These are phyloP conservation scores for Lanius ludovicianus DNA, from an alignment of 2,113 vertebrate species.

Conservation along the genomic window DNA sequence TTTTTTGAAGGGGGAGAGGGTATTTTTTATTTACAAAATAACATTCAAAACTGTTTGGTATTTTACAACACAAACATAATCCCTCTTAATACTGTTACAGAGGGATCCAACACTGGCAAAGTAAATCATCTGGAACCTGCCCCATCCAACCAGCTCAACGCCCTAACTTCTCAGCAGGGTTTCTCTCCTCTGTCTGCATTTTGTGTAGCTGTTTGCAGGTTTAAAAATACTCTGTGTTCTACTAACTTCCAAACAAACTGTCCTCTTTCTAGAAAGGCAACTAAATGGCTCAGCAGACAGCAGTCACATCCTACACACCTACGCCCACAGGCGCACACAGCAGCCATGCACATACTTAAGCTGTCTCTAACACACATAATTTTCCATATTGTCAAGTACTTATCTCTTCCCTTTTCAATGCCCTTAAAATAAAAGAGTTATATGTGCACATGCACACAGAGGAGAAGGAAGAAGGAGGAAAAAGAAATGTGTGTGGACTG, in stretches of 20 bases:
- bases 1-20: neutral
- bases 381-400: slow-evolving; percentile 46
- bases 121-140: neutral
- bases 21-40: neutral
- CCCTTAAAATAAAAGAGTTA: neutral
- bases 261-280: slow-evolving; percentile 58
- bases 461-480: neutral
- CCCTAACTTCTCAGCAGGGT: neutral
- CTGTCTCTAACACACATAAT: slow-evolving; percentile 59
- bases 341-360: slow-evolving; percentile 43
- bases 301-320: slow-evolving; percentile 49
- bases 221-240: slow-evolving; percentile 51
- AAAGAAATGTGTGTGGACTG: neutral
- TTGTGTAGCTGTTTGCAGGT: neutral
- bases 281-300: slow-evolving; percentile 45
- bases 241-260: slow-evolving; percentile 56
- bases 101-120: neutral
- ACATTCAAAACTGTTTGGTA: neutral
- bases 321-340: slow-evolving; percentile 11
- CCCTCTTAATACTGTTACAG: neutral
- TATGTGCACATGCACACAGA: neutral
- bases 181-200: neutral
- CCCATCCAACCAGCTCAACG: neutral
- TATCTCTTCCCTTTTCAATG: neutral
- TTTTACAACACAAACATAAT: neutral